Evolutionary conservation across 2,888 invertebrate genomes (phyloP).

Genomic region (Acrobasis suavella): DNA sequence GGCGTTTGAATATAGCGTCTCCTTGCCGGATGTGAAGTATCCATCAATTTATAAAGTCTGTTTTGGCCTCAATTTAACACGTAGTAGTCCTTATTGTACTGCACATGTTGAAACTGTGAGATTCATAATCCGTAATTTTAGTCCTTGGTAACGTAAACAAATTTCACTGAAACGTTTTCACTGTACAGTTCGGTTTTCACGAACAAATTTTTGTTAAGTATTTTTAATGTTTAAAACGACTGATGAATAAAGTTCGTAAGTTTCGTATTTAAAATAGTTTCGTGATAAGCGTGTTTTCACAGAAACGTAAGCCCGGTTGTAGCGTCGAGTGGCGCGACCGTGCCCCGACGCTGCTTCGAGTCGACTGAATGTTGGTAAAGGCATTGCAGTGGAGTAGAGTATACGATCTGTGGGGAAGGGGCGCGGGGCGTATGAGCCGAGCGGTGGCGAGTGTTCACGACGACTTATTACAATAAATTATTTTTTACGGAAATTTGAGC

Average conservation of each 20-base stretch:
- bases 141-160: slow-evolving; percentile 46
- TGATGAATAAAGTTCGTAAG: slow-evolving; percentile 42
- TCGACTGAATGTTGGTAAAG: slow-evolving; percentile 72
- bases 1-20: slow-evolving; percentile 73
- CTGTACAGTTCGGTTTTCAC: slow-evolving; percentile 38
- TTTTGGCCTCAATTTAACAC: slow-evolving; percentile 61
- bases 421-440: slow-evolving; percentile 73
- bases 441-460: slow-evolving; percentile 79
- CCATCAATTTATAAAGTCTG: slow-evolving; percentile 77
- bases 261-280: slow-evolving; percentile 57
- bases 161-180: slow-evolving; percentile 58
- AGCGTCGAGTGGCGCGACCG: slow-evolving; percentile 77
- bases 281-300: slow-evolving; percentile 73
- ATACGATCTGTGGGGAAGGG: slow-evolving; percentile 63
- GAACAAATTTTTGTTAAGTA: slow-evolving; percentile 26
- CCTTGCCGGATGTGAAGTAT: slow-evolving; percentile 76
- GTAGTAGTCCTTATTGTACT: slow-evolving; percentile 57
- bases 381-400: slow-evolving; percentile 75
- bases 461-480: slow-evolving; percentile 80
- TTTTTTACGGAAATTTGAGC: slow-evolving; percentile 75
- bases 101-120: slow-evolving; percentile 53
- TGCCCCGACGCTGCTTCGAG: slow-evolving; percentile 73
- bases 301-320: slow-evolving; percentile 64
- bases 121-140: slow-evolving; percentile 44
- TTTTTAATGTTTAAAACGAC: slow-evolving; percentile 20